Percentiles rank a stretch among this genome's conserved stretches.
phyloP scores from a whole-genome alignment of 2,888 invertebrate species.

The Ametastegia equiseti region DNA sequence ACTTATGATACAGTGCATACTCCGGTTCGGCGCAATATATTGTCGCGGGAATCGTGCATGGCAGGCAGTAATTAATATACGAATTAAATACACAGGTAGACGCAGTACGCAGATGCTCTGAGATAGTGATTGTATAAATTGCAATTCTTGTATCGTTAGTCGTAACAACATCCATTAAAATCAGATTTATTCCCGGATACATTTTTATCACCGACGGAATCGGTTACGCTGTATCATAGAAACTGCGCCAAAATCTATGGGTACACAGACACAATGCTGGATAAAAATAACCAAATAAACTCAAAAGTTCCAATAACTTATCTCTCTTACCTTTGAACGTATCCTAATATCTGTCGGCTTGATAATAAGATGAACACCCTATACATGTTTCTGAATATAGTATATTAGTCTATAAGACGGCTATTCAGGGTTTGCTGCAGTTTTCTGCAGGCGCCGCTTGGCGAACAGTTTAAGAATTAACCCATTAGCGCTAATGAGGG shows the following conservation, averaged over 20 bases:
- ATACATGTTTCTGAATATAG: neutral
- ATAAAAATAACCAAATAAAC: neutral
- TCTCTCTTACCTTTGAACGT: neutral
- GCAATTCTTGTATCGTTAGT: conserved; percentile 32
- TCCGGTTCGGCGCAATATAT: neutral
- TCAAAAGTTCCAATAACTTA: neutral
- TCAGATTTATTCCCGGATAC: conserved; percentile 62
- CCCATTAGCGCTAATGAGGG: conserved; percentile 71
- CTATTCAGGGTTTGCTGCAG: conserved; percentile 11
- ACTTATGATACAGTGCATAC: neutral
- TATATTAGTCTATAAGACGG: neutral
- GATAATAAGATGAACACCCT: conserved; percentile 2
- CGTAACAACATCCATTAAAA: conserved; percentile 61
- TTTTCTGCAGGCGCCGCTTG: conserved; percentile 31
- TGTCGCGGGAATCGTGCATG: conserved; percentile 20
- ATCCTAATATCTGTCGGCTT: neutral
- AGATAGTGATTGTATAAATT: conserved; percentile 23
- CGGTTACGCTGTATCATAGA: neutral
- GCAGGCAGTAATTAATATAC: conserved; percentile 20
- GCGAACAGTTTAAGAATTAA: conserved; percentile 61
- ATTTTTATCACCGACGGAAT: conserved; percentile 45
- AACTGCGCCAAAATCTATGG: neutral
- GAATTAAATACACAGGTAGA: conserved; percentile 34
- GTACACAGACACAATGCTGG: neutral
- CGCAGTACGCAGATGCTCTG: neutral